Evolutionary conservation across 2,797 vertebrate genomes (phyloP).

Genomic region (Artibeus lituratus): DNA sequence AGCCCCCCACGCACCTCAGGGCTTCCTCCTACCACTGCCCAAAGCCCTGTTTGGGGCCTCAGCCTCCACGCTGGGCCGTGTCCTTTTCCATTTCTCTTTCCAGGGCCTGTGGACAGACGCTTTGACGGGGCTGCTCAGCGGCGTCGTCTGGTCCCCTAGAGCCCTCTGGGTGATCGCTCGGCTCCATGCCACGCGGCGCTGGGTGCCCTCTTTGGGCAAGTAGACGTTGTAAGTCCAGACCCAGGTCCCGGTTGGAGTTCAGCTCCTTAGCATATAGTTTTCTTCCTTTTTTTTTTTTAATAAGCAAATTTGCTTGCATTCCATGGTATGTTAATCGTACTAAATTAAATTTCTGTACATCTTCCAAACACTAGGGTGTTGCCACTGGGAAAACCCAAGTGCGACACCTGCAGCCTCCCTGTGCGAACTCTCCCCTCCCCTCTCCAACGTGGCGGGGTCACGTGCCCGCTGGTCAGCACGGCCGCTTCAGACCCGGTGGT

Average conservation of each 20-base stretch:
- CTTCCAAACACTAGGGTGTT: neutral
- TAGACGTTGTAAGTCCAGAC: neutral
- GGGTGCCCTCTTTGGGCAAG: neutral
- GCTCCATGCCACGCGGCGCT: accelerated
- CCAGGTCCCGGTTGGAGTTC: neutral
- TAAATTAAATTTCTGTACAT: neutral
- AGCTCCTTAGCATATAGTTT: neutral
- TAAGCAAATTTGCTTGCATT: neutral
- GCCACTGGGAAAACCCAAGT: neutral
- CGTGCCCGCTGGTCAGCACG: accelerated
- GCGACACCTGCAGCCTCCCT: accelerated
- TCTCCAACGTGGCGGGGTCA: accelerated
- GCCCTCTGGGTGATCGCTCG: neutral
- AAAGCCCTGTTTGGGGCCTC: neutral
- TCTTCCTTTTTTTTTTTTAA: neutral
- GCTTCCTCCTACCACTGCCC: neutral
- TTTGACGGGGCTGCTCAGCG: too few relatives aligned
- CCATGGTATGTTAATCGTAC: neutral
- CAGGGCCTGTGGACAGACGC: accelerated
- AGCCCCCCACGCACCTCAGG: neutral
- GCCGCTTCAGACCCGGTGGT: neutral
- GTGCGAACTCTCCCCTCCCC: accelerated
- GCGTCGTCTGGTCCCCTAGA: too few relatives aligned
- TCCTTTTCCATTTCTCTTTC: neutral
- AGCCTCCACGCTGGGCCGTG: neutral